Percentiles rank a stretch among this genome's conserved stretches.
These are phyloP conservation scores for Montipora foliosa DNA, from an alignment of 64 coral and sea anemone genomes.

Conservation along the genomic window DNA sequence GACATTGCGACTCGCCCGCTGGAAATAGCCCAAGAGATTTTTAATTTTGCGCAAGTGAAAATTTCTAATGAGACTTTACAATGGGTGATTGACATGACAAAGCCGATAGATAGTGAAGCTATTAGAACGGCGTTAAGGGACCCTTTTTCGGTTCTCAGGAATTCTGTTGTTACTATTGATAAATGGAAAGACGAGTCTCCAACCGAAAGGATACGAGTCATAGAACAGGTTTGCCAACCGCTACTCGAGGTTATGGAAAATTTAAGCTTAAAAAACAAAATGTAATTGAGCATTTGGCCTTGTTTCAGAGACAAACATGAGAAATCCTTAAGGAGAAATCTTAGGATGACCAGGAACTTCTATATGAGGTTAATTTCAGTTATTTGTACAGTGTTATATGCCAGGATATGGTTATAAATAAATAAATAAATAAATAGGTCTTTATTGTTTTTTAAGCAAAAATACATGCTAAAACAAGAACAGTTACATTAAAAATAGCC, in stretches of 20 bases:
- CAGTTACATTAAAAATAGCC: no score
- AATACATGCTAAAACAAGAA: no score
- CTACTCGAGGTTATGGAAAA: background rate
- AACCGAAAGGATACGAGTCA: background rate
- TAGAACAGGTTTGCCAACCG: background rate
- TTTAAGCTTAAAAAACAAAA: background rate
- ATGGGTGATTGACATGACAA: constrained; percentile 29
- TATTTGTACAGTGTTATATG: no score
- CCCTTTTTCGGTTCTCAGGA: background rate
- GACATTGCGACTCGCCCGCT: constrained; percentile 14
- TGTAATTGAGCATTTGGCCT: background rate
- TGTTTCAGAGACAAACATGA: no score
- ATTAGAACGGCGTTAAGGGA: background rate
- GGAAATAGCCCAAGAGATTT: constrained; percentile 7
- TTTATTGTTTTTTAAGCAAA: no score
- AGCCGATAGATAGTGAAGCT: background rate
- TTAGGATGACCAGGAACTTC: no score
- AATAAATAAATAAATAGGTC: no score
- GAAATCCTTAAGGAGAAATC: no score
- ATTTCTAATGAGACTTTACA: background rate
- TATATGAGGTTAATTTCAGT: no score
- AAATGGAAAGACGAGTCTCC: constrained; percentile 15
- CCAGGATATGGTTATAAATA: no score
- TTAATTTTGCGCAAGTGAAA: background rate
- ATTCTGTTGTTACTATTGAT: constrained; percentile 18